Base-by-base conservation (phyloP, 2,888 invertebrate genomes). In the Drosophila anomalata region DNA sequence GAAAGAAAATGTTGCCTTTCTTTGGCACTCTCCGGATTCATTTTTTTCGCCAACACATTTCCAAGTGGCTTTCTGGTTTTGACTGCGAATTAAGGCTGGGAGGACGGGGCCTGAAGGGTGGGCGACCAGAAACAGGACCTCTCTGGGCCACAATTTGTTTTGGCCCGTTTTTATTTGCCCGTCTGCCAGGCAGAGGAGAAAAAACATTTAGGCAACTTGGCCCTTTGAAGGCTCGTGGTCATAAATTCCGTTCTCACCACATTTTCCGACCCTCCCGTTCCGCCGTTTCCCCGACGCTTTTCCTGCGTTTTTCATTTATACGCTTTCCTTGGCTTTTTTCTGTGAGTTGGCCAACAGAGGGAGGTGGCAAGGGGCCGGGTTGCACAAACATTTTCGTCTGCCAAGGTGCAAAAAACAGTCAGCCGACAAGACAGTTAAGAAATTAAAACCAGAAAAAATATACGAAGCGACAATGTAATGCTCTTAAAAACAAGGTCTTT, bases 181-280 rank as follows among this genome's bases (percentile, higher is more conserved):
- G 47, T 44, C 58, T 22, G 53, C 20, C 36, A 36, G 29, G 39
- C 51, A 31, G 50, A 24, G 50, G 42, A 20, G 42, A 57, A 66
- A 69, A 77, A 77, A 59, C 66, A 72, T 76, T 78, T 80, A 77
- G 75, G 75, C 81, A 75, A 74, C 68, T 71, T 78, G 87, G 89
- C 75, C 88, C 89, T 87, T 85, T 78, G 79, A 78, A 77, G 84
- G 84, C 85, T 82, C 79, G 74, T 77, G 89, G 85, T 87, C 77
- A 89, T 89, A 88, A 89, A 88, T 88, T 89, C 84, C 82, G 68
- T 88, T 87, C 87, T 82, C 89, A 80, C 88, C 88, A 87, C 89
- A 89, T 80, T 88, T 81, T 65, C 78, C 51, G 66, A 20, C 44
- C 44, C 51, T 41, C 41, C 11, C 41, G 36, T 41, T 36, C 11